A percentile compares a stretch with the other conserved stretches of the same genome.
Conservation (phyloP, 2,888 invertebrate species). For the Bugulina stolonifera region DNA sequence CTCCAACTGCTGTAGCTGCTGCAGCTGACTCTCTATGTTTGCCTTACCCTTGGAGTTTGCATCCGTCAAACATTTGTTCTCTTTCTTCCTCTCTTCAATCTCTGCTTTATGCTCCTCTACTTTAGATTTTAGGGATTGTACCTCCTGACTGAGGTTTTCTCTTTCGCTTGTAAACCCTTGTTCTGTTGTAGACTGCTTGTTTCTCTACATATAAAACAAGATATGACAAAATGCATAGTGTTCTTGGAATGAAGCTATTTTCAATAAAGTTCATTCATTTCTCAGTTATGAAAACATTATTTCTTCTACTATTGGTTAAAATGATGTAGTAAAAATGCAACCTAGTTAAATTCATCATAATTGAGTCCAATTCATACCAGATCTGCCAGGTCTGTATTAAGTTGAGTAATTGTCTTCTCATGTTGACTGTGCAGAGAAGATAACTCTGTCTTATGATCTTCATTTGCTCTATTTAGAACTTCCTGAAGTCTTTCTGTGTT, state of each 20-base stretch:
- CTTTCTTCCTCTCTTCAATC: neutral
- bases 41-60: neutral
- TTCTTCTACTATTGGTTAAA: no score
- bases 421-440: neutral
- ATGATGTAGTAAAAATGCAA: no score
- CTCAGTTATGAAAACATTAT: no score
- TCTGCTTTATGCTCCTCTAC: neutral
- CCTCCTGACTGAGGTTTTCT: neutral
- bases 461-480: conserved; percentile 34
- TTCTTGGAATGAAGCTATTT: no score
- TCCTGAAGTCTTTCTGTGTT: conserved; percentile 45
- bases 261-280: no score
- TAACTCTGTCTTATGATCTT: conserved; percentile 39
- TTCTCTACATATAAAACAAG: no score
- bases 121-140: neutral
- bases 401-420: conserved; percentile 12
- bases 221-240: no score
- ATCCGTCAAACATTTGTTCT: neutral
- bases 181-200: neutral
- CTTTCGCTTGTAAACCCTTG: neutral
- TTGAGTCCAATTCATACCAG: neutral
- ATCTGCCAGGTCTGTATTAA: neutral
- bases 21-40: neutral
- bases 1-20: neutral
- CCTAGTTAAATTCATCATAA: no score